Evolutionary conservation across 2,113 vertebrate genomes (phyloP).

Genomic region (Calonectris borealis): DNA sequence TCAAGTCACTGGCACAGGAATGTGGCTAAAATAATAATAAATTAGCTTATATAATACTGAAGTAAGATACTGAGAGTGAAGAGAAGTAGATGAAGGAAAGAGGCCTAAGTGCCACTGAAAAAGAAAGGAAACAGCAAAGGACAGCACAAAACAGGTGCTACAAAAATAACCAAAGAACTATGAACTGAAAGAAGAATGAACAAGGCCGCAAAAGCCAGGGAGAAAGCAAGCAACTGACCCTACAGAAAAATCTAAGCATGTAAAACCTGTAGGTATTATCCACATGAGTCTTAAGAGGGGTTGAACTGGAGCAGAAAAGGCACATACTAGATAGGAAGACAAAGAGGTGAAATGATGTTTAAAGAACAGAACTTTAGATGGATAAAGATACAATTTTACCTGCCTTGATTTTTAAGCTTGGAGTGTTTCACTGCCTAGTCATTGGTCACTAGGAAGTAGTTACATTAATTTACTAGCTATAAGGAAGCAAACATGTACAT

Average conservation of each 20-base stretch:
- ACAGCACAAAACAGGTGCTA: background rate
- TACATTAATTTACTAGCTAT: background rate
- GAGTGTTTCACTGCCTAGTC: background rate
- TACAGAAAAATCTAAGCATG: background rate
- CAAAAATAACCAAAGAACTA: background rate
- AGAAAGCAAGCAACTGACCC: background rate
- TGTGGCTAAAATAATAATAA: background rate
- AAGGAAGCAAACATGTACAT: background rate
- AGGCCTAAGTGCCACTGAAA: background rate
- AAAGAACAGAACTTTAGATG: background rate
- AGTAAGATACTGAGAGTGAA: background rate
- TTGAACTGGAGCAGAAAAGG: background rate
- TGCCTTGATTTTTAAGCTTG: background rate
- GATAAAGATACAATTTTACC: background rate
- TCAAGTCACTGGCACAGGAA: background rate
- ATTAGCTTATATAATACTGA: background rate
- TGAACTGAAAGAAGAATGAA: background rate
- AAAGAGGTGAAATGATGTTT: background rate
- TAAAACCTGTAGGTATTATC: background rate
- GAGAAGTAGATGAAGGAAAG: background rate
- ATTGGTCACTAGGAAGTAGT: background rate
- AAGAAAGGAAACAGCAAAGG: background rate
- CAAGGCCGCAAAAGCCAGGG: background rate
- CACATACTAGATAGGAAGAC: background rate
- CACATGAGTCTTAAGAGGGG: background rate